Evolutionary conservation across 2,113 vertebrate species (phyloP).

Genomic region (Corydoras maculifer): DNA sequence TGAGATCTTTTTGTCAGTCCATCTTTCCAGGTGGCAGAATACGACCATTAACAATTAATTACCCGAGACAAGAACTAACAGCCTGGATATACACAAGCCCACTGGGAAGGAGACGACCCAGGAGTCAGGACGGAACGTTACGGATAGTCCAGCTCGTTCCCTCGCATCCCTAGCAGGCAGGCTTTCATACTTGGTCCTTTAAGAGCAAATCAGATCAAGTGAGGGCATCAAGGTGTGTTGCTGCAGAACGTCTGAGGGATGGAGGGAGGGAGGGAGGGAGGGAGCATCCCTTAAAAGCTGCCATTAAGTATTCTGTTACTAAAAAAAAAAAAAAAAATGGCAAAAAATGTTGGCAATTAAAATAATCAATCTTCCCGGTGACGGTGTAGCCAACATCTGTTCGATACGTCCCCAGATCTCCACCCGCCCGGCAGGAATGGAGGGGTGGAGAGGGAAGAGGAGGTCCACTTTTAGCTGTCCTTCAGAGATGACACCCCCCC

Average conservation of each 20-base stretch:
- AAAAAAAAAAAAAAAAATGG: slow-evolving; percentile 78
- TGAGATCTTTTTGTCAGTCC: slow-evolving; percentile 42
- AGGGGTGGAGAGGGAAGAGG: slow-evolving; percentile 53
- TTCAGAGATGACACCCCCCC: slow-evolving; percentile 79
- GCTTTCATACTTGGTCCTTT: slow-evolving; percentile 28
- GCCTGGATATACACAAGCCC: slow-evolving; percentile 56
- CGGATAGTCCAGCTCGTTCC: slow-evolving; percentile 42
- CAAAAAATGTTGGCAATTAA: slow-evolving; percentile 93
- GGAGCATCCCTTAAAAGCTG: slow-evolving; percentile 83
- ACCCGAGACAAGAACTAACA: slow-evolving; percentile 54
- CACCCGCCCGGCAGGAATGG: slow-evolving; percentile 46
- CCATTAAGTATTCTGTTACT: slow-evolving; percentile 95
- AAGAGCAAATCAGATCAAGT: slow-evolving; percentile 21
- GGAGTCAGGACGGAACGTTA: slow-evolving; percentile 44
- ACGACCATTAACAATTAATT: slow-evolving; percentile 46
- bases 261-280: slow-evolving; percentile 16
- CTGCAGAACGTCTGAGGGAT: slow-evolving; percentile 4
- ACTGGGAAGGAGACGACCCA: slow-evolving; percentile 53
- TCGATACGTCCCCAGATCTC: slow-evolving; percentile 84
- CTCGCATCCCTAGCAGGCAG: not conserved
- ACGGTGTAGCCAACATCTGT: slow-evolving; percentile 90
- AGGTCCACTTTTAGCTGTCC: slow-evolving; percentile 90
- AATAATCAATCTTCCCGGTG: slow-evolving; percentile 92
- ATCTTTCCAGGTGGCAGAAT: slow-evolving; percentile 44
- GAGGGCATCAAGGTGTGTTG: slow-evolving; percentile 19